Evolutionary conservation across 2,797 vertebrate species (phyloP).

Genomic region (Sebastes aleutianus): DNA sequence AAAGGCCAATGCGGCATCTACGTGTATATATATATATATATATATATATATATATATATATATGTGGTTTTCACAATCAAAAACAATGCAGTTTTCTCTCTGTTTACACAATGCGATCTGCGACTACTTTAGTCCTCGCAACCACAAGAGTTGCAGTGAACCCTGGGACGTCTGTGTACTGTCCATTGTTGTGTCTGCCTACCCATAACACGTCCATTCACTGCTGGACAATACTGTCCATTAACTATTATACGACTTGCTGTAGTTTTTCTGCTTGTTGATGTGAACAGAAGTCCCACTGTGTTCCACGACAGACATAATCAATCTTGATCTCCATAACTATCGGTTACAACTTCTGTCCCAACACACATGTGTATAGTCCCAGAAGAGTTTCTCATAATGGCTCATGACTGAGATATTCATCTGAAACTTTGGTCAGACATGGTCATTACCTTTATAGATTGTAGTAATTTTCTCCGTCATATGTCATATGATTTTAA

Average conservation of each 20-base stretch:
- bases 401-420: conserved; percentile 50
- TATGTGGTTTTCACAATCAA: neutral
- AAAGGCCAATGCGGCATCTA: no score
- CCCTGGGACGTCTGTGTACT: conserved; percentile 37
- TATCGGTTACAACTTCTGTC: conserved; percentile 15
- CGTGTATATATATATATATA: no score
- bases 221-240: conserved; percentile 60
- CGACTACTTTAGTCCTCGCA: conserved; percentile 4
- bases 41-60: no score
- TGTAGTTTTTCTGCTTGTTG: conserved; percentile 63
- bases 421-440: conserved; percentile 46
- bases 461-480: conserved; percentile 54
- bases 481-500: conserved; percentile 57
- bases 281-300: conserved; percentile 57
- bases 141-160: conserved; percentile 36
- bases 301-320: conserved; percentile 45
- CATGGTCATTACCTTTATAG: conserved; percentile 53
- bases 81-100: neutral
- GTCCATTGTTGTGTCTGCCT: conserved; percentile 60
- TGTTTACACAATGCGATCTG: conserved; percentile 15
- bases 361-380: conserved; percentile 30
- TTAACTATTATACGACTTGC: conserved; percentile 57
- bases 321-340: conserved; percentile 48
- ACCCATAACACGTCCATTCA: conserved; percentile 61
- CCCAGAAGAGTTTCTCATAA: conserved; percentile 32